phyloP scores from a whole-genome alignment of 2,113 vertebrate genomes.

The Odobenus rosmarus region DNA sequence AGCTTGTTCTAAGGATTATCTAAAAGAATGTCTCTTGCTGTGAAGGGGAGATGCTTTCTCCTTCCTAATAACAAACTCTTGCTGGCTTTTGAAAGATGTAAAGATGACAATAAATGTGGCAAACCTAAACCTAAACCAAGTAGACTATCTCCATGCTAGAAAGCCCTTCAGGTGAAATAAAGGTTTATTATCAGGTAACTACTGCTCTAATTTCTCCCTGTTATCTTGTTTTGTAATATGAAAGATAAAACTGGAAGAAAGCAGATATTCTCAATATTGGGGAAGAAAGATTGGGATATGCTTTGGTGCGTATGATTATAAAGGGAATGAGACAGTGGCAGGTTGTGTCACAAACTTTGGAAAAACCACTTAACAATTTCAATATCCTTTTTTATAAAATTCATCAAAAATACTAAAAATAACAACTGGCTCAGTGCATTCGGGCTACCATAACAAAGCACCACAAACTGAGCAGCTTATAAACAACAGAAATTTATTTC shows the following conservation, averaged over 20 bases:
- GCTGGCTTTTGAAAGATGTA: conserved; percentile 63
- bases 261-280: background rate
- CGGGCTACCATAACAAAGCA: background rate
- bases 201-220: background rate
- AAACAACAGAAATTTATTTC: background rate
- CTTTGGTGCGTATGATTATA: background rate
- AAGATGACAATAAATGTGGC: conserved; percentile 51
- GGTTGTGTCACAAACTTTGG: background rate
- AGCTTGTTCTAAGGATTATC: conserved; percentile 77
- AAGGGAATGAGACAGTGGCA: background rate
- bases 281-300: background rate
- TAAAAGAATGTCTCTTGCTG: conserved; percentile 77
- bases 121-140: background rate
- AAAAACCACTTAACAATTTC: background rate
- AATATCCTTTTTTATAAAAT: background rate
- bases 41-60: conserved; percentile 28
- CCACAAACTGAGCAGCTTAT: background rate
- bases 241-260: background rate
- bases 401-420: background rate
- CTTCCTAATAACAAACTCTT: conserved; percentile 57
- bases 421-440: background rate
- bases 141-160: background rate
- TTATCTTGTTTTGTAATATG: background rate
- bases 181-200: conserved; percentile 19
- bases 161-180: background rate